Evolutionary conservation across 1,140 invertebrate genomes (phyloP), one percentile per base, ranked within the genome.

Genomic region (Pantala flavescens): DNA sequence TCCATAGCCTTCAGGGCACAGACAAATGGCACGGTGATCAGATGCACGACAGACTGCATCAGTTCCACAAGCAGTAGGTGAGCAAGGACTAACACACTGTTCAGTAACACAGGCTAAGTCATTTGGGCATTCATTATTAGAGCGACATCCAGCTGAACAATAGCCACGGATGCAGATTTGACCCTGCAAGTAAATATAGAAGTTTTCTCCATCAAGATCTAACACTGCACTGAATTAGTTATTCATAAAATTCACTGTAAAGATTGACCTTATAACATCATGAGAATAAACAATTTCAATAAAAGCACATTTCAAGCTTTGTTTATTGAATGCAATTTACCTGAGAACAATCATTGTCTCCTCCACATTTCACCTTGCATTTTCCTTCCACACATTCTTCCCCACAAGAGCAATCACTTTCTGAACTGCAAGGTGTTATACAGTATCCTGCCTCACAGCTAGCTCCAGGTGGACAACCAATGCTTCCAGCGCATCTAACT

Each of bases 1-100:
- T 76, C 90, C 89, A 76, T 86, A 94, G 7, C 93, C 93, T 79
- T 92, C 91, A 0, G 93, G 93, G 81, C 93, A 96, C 23, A 91
- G 85, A 79, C 93, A 96, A 0, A 95, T 85, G n/a, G 91, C 90
- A 43, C 88, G 85, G 81, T 93, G 92, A 74, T 91, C 90, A 0
- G 89, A 90, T 0, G 91, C 87, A 74, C 87, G 86, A 80, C 91
- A 93, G 0, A 91, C 79, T 10, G 91, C 93, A 83, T 91, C 93
- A 77, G 88, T 85, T 55, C 93, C 90, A 80, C 91, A 93, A 16
- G 87, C 85, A 55, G 77, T 55, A 14, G 82, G 82, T 23, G 84
- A 82, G 79, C 94, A 96, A 0, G 93, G 92, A 81, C 93, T 87
- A 23, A 87, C 83, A 79, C 95, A 97, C 78, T 90, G 88, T 70